Percentiles rank a stretch among this genome's conserved stretches.
These are phyloP conservation scores for Microcebus ravelobensis DNA, from an alignment of 2,113 vertebrate genomes.

Conservation along the genomic window DNA sequence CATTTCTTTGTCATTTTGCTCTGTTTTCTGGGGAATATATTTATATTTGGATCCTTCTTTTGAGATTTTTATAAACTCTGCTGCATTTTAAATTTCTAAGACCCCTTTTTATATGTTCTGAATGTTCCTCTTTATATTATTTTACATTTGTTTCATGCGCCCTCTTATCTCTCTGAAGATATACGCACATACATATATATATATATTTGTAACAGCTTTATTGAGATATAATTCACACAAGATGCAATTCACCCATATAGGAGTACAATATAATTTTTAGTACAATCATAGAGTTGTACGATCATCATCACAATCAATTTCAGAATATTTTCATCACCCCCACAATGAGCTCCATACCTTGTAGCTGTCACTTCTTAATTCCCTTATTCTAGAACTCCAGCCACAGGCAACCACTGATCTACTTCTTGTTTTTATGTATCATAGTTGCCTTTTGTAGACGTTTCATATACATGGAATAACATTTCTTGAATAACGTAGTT, in stretches of 20 bases:
- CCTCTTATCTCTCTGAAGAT: background rate
- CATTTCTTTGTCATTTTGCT: background rate
- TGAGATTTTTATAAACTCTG: slow-evolving; percentile 12
- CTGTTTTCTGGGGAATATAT: background rate
- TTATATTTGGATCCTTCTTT: slow-evolving; percentile 17
- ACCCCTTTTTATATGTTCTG: background rate
- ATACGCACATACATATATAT: too few relatives aligned
- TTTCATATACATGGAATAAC: background rate
- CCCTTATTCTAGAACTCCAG: background rate
- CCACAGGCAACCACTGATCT: background rate
- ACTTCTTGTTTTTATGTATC: background rate
- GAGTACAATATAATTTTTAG: background rate
- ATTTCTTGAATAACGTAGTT: background rate
- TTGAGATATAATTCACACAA: background rate
- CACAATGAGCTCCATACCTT: background rate
- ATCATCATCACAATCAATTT: background rate
- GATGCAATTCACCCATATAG: background rate
- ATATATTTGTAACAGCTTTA: background rate
- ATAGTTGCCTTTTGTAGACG: background rate
- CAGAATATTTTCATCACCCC: background rate
- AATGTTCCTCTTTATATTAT: slow-evolving; percentile 16
- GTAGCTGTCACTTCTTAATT: background rate
- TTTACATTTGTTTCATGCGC: background rate
- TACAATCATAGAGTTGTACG: background rate
- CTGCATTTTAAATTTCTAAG: slow-evolving; percentile 21